Evolutionary conservation across 2,888 invertebrate genomes (phyloP), one percentile per base, ranked within the genome.

Genomic region (Hypercompe scribonia): DNA sequence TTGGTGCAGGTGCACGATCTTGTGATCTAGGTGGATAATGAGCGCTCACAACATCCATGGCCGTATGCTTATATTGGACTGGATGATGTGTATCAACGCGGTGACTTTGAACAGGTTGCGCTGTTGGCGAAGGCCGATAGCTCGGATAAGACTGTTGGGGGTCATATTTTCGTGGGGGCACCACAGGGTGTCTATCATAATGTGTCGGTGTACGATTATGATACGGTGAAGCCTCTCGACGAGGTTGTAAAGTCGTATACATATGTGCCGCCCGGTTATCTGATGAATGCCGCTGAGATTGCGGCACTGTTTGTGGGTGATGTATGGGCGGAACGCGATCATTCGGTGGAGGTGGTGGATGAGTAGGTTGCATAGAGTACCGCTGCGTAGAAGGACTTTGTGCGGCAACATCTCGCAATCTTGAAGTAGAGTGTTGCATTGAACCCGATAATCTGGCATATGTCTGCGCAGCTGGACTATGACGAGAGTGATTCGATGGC

Each of bases 251-350:
- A 21, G 91, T 82, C 73, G 91, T 81, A 78, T 94, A 95, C 28
- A 89, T 84, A 75, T 91, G 93, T 33, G 90, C 75, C 18, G 92
- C 82, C 28, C 94, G 90, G 74, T 87, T 88, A 71, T 94, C 95
- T 24, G 89, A 69, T 42, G 87, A 74, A 28, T 90, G 86, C 68
- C 92, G 90, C 78, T 92, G 94, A n/a, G 88, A 76, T n/a, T 90
- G 78, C 61, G 90, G 87, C 18, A 86, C 84, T 58, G 88, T 78
- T 78, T 91, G 92, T 63, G 95, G 95, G 81, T 95, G 95, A 81
- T 95, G 94, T 84, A 95, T 95, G 34, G 95, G 95, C 72, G 95
- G 95, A 73, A 95, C 95, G 11, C 95, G 92, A 83, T 95, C 95
- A 75, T 95, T 95, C 72, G 92, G 94, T 50, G 91, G 94, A 58